Conservation (phyloP, 1,140 invertebrate genomes). For the Bombus fervidus region DNA sequence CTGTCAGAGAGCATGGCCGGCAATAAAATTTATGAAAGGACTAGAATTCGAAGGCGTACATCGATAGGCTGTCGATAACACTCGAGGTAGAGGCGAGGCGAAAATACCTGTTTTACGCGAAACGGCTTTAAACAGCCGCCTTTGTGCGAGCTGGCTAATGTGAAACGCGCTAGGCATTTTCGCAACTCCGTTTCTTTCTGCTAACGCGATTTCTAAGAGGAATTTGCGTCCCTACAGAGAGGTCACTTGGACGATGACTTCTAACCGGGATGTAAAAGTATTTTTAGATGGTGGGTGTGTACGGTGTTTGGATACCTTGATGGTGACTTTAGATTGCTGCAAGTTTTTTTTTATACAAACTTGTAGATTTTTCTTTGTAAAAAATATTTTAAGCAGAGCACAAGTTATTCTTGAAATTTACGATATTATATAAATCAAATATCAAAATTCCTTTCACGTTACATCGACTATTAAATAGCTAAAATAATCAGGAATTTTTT, state of each 20-base stretch:
- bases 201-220: constrained; percentile 8
- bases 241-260: constrained; percentile 45
- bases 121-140: background rate
- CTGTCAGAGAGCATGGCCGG: background rate
- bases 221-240: constrained; percentile 13
- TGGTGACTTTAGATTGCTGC: background rate
- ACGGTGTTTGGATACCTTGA: background rate
- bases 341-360: background rate
- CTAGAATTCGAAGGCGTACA: background rate
- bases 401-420: background rate
- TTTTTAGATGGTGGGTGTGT: constrained; percentile 18
- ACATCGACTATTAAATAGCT: background rate
- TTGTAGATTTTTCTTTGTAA: background rate
- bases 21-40: background rate
- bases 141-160: background rate
- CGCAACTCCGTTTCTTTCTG: constrained; percentile 9
- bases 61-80: background rate
- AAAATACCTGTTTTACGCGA: constrained; percentile 6
- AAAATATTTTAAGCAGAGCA: background rate
- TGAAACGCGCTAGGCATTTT: constrained; percentile 1
- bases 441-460: too few relatives aligned
- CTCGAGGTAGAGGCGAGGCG: background rate
- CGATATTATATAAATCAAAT: background rate
- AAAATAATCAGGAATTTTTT: background rate
- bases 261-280: constrained; percentile 25